phyloP scores from a whole-genome alignment of 2,797 vertebrate species.

The Gadopsis bispinosus region DNA sequence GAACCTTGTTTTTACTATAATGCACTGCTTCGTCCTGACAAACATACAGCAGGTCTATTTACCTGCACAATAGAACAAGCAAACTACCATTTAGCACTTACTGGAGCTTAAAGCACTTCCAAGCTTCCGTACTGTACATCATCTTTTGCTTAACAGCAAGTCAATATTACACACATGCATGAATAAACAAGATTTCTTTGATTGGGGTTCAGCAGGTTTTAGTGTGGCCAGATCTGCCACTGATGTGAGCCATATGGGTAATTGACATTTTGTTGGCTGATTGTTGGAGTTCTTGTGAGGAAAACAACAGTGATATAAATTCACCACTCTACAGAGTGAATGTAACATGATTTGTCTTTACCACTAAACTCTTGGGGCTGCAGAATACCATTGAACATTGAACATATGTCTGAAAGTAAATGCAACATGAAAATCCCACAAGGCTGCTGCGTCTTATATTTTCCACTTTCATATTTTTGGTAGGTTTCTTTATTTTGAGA shows the following conservation, averaged over 20 bases:
- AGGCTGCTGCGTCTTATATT: constrained; percentile 64
- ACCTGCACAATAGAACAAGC: constrained; percentile 18
- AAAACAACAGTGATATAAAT: constrained; percentile 37
- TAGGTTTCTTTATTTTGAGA: neutral
- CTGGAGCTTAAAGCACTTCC: constrained; percentile 27
- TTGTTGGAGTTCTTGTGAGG: constrained; percentile 28
- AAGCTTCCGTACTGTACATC: constrained; percentile 18
- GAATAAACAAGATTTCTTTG: constrained; percentile 38
- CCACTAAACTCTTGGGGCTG: constrained; percentile 52
- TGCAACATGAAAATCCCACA: constrained; percentile 67
- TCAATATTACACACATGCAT: constrained; percentile 57
- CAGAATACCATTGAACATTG: constrained; percentile 57
- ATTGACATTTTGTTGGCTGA: neutral
- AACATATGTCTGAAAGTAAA: constrained; percentile 79
- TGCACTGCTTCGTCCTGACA: constrained; percentile 59
- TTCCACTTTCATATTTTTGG: neutral
- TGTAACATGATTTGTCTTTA: constrained; percentile 56
- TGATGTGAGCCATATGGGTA: constrained; percentile 24
- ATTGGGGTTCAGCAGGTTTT: constrained; percentile 31
- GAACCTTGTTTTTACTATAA: constrained; percentile 36
- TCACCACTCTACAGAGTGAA: constrained; percentile 48
- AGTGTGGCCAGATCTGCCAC: constrained; percentile 32
- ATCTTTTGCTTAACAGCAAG: constrained; percentile 16
- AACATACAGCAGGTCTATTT: constrained; percentile 39
- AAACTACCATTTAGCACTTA: constrained; percentile 39